A percentile compares a stretch with the other conserved stretches of the same genome.
Evolutionary conservation across 2,113 vertebrate species (phyloP).

Genomic region (Cinclus mexicanus): DNA sequence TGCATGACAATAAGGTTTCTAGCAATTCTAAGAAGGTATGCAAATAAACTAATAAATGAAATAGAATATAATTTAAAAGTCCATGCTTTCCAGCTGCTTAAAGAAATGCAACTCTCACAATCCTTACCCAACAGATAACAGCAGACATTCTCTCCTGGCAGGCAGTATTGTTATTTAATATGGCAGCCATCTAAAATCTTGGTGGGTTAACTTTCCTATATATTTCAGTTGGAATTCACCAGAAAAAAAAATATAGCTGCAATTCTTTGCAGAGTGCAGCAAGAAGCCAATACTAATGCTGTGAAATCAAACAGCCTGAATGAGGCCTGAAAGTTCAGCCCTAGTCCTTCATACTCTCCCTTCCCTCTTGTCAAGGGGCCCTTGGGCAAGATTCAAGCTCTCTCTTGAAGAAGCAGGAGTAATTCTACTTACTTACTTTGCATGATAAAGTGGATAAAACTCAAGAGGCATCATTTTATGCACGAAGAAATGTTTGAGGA

Average conservation of each 20-base stretch:
- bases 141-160: not conserved
- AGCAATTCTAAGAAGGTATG: not conserved
- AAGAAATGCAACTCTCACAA: not conserved
- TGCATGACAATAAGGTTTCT: not conserved
- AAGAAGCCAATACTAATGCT: not conserved
- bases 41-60: not conserved
- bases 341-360: not conserved
- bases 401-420: not conserved
- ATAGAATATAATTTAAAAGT: not conserved
- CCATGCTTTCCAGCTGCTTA: not conserved
- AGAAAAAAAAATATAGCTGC: not conserved
- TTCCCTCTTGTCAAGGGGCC: not conserved
- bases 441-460: not conserved
- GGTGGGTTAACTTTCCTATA: not conserved
- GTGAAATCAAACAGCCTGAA: not conserved
- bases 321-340: not conserved
- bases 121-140: not conserved
- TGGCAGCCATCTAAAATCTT: not conserved
- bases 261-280: not conserved
- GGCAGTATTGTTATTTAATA: not conserved
- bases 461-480: not conserved
- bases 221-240: not conserved
- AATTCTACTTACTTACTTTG: not conserved
- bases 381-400: not conserved
- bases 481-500: not conserved